Evolutionary conservation across 1,140 invertebrate genomes (phyloP).

Genomic region (Olivierus martensii): DNA sequence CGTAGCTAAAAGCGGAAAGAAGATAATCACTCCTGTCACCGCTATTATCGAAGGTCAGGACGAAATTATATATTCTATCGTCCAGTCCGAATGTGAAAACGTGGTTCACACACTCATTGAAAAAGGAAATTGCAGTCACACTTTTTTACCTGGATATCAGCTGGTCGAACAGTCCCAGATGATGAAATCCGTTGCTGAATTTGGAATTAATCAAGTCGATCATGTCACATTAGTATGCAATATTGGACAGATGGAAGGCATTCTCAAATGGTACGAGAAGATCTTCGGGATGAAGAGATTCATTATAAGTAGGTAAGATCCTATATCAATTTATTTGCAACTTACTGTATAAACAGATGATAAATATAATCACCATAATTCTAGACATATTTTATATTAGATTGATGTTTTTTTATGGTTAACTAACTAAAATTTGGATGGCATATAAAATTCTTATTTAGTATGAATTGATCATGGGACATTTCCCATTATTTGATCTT

Average conservation of each 20-base stretch:
- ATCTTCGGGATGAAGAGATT: constrained; percentile 38
- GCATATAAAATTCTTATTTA: too few species aligned
- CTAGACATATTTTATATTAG: too few species aligned
- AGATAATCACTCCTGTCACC: constrained; percentile 23
- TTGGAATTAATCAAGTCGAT: constrained; percentile 29
- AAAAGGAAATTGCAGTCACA: constrained; percentile 28
- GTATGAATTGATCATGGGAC: too few species aligned
- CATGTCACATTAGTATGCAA: constrained; percentile 35
- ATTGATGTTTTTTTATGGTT: too few species aligned
- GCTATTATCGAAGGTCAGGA: constrained; percentile 27
- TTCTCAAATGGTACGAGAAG: constrained; percentile 36
- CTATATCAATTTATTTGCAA: too few species aligned
- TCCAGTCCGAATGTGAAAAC: constrained; percentile 37
- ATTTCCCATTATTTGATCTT: neutral
- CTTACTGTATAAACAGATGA: too few species aligned
- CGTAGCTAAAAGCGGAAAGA: constrained; percentile 21
- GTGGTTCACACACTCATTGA: constrained; percentile 37
- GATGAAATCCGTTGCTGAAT: neutral
- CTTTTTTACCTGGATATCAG: constrained; percentile 34
- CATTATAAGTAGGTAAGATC: constrained; percentile 33
- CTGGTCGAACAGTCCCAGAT: neutral
- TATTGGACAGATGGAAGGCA: constrained; percentile 26
- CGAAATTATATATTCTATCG: constrained; percentile 28
- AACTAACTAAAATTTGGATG: too few species aligned
- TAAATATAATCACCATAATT: too few species aligned